Percentiles rank a stretch among this genome's conserved stretches.
phyloP scores from a whole-genome alignment of 2,797 vertebrate species.

The Amphiprion clarkii region DNA sequence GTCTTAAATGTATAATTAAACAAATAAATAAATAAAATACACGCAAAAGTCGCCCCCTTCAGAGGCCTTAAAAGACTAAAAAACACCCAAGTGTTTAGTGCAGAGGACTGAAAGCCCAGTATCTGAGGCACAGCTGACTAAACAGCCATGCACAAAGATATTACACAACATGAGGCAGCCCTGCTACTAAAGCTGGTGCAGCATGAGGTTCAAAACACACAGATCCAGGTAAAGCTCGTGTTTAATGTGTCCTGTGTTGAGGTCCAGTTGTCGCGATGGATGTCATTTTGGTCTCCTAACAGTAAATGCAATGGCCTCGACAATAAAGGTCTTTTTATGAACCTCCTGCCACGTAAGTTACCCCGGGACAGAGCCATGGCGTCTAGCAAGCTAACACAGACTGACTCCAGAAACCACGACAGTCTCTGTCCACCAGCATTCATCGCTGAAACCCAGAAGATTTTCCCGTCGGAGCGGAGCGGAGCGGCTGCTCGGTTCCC shows the following conservation, averaged over 20 bases:
- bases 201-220: constrained; percentile 20
- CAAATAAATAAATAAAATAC: accelerated
- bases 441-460: not conserved
- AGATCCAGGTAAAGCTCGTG: constrained; percentile 6
- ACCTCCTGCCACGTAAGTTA: constrained; percentile 71
- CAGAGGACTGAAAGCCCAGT: constrained; percentile 14
- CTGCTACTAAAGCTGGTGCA: constrained; percentile 47
- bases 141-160: constrained; percentile 53
- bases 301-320: constrained; percentile 24
- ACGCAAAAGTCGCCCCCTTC: not conserved
- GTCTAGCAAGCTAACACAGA: constrained; percentile 55
- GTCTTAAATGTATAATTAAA: not conserved
- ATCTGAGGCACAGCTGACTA: constrained; percentile 42
- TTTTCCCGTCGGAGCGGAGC: not conserved
- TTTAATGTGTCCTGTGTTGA: constrained; percentile 20
- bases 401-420: constrained; percentile 31
- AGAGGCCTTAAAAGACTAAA: not conserved
- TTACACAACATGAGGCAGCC: constrained; percentile 56
- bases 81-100: not conserved
- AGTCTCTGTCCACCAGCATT: not conserved
- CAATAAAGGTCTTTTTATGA: constrained; percentile 56
- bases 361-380: constrained; percentile 44
- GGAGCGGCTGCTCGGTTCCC: constrained; percentile 32
- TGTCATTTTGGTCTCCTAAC: constrained; percentile 34
- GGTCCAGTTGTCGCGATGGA: constrained; percentile 16